phyloP scores from a whole-genome alignment of 2,888 invertebrate genomes.

The Timema podura region DNA sequence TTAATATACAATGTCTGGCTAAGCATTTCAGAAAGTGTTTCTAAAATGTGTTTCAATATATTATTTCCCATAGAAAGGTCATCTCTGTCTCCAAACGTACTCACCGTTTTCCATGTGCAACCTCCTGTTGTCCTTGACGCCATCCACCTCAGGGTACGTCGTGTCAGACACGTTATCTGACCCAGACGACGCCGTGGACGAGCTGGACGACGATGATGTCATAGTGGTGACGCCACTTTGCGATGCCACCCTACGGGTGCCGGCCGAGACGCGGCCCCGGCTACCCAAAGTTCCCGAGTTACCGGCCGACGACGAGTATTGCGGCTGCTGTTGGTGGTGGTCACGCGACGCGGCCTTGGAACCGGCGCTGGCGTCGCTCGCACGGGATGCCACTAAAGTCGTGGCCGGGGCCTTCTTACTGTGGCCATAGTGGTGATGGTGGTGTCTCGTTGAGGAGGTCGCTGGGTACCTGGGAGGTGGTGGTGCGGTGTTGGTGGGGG shows the following conservation, averaged over 20 bases:
- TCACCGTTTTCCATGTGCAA: conserved; percentile 35
- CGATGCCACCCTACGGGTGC: conserved; percentile 7
- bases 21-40: too few relatives aligned
- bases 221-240: conserved; percentile 15
- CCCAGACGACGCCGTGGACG: conserved; percentile 35
- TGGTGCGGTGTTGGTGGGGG: conserved; percentile 25
- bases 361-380: conserved; percentile 26
- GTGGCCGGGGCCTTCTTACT: conserved; percentile 24
- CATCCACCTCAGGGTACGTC: conserved; percentile 38
- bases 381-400: background rate
- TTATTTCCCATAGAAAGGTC: too few relatives aligned
- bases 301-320: conserved; percentile 12
- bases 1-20: too few relatives aligned
- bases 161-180: conserved; percentile 39
- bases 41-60: too few relatives aligned
- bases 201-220: conserved; percentile 24
- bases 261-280: conserved; percentile 18
- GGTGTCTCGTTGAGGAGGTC: conserved; percentile 21
- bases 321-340: conserved; percentile 16
- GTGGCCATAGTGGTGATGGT: conserved; percentile 24
- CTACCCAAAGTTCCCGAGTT: conserved; percentile 23
- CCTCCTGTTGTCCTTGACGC: conserved; percentile 31
- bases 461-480: conserved; percentile 24
- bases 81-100: conserved; percentile 10
- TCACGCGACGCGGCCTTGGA: conserved; percentile 12